Conservation (phyloP, 2,888 invertebrate genomes). For the Mamestra brassicae region DNA sequence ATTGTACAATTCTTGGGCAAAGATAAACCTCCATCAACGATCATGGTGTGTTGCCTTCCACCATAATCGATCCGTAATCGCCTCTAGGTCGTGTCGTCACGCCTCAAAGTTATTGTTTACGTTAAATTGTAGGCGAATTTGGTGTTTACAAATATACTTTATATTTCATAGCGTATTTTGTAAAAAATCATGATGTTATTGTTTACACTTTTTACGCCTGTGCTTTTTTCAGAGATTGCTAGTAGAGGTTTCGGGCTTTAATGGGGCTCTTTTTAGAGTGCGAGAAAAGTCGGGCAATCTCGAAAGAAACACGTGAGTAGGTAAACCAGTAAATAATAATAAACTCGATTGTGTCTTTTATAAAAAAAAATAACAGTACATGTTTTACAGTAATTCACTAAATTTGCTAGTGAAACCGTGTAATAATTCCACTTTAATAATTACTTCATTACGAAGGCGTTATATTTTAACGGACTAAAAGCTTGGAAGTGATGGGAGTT, state of each 20-base stretch:
- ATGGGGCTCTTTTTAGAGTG: neutral
- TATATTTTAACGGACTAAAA: conserved; percentile 33
- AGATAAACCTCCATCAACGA: too few species aligned
- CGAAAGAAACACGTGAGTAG: neutral
- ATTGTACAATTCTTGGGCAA: too few species aligned
- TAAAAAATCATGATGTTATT: neutral
- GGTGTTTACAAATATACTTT: conserved; percentile 14
- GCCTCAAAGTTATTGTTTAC: neutral
- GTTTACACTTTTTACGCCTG: conserved; percentile 16
- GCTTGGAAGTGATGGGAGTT: conserved; percentile 24
- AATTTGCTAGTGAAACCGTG: neutral
- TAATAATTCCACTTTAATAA: conserved; percentile 19
- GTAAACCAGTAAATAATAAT: conserved; percentile 1
- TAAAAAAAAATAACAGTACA: neutral
- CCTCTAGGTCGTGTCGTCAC: too few species aligned
- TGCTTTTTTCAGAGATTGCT: neutral
- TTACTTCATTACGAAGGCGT: conserved; percentile 29
- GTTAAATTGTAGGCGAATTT: neutral
- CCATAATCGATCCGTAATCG: too few species aligned
- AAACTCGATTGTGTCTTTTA: neutral
- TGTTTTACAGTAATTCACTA: conserved; percentile 6
- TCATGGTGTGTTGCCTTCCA: too few species aligned
- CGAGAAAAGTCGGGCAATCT: neutral
- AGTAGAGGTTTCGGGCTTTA: neutral
- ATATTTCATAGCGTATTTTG: conserved; percentile 7